Evolutionary conservation across 2,888 invertebrate species (phyloP).

Genomic region (Limnephilus auricula): DNA sequence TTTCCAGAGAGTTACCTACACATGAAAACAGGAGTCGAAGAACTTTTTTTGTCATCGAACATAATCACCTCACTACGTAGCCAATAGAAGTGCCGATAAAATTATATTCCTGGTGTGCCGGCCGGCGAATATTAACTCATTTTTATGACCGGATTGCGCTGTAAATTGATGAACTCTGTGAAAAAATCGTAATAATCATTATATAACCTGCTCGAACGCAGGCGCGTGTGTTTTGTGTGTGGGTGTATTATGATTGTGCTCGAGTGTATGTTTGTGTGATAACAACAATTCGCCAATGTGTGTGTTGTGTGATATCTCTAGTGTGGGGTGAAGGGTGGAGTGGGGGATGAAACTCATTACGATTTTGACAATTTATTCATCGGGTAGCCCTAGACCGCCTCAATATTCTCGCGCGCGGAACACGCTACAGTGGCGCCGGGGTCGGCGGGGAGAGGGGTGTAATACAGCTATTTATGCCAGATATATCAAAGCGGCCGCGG

Average conservation of each 20-base stretch:
- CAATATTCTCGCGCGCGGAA: conserved; percentile 39
- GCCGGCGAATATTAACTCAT: background rate
- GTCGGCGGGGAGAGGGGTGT: background rate
- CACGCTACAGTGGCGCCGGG: background rate
- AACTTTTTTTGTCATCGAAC: background rate
- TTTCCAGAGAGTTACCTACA: background rate
- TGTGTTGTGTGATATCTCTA: conserved; percentile 5
- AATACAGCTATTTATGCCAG: conserved; percentile 22
- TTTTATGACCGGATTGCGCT: conserved; percentile 2
- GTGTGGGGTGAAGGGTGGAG: background rate
- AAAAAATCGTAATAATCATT: conserved; percentile 2
- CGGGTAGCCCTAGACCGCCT: conserved; percentile 26
- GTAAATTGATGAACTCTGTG: background rate
- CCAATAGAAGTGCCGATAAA: background rate
- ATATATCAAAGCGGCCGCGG: conserved; percentile 17
- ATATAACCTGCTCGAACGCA: background rate
- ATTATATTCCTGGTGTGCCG: background rate
- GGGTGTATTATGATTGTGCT: background rate
- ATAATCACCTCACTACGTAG: background rate
- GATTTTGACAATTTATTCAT: conserved; percentile 49
- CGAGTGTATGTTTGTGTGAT: background rate
- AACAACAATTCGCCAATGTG: background rate
- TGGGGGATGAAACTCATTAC: conserved; percentile 39
- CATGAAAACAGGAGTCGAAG: background rate
- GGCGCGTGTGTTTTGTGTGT: background rate